Evolutionary conservation across 2,797 vertebrate genomes (phyloP), one percentile per base, ranked within the genome.

Genomic region (Morelia viridis): DNA sequence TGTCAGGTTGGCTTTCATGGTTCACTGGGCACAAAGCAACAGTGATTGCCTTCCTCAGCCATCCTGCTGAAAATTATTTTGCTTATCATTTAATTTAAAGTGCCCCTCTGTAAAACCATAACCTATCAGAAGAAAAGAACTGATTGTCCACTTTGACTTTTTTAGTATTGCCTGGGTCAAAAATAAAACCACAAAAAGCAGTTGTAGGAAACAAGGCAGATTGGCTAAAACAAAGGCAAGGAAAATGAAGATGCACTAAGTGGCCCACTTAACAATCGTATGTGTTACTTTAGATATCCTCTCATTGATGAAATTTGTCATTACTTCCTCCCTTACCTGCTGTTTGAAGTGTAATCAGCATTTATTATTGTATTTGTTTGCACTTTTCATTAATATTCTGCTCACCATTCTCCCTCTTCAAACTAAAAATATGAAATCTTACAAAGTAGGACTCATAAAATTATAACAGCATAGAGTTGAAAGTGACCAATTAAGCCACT

Each of bases 51-150:
- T 97, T 97, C 95, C 95, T 97, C 96, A 97, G 92, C 94, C 95
- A 96, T 96, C 94, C 92, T 94, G 94, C 93, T 94, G 92, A 97
- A 97, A 97, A 96, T 94, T 96, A 94, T 96, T 97, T 97, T 97
- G 93, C 96, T 97, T 97, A 97, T 97, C 97, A 97, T 96, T 96
- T 92, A 97, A 94, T 96, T 96, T 95, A 96, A 96, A 96, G 96
- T 96, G 92, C 96, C 96, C 95, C 94, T 95, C 92, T 97, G 93
- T 90, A 95, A 96, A 97, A 97, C 96, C 92, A 96, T 93, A 97
- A 96, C 94, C 92, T 94, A 97, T 94, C 92, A 96, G 85, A 88
- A 92, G 96, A 89, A 92, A 96, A 95, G 93, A 87, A 97, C 97
- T 97, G 97, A 97, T 97, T 97, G 92, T 88, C 91, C 92, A 94